Conservation (phyloP, 2,888 invertebrate species). For the Andrena dorsata region DNA sequence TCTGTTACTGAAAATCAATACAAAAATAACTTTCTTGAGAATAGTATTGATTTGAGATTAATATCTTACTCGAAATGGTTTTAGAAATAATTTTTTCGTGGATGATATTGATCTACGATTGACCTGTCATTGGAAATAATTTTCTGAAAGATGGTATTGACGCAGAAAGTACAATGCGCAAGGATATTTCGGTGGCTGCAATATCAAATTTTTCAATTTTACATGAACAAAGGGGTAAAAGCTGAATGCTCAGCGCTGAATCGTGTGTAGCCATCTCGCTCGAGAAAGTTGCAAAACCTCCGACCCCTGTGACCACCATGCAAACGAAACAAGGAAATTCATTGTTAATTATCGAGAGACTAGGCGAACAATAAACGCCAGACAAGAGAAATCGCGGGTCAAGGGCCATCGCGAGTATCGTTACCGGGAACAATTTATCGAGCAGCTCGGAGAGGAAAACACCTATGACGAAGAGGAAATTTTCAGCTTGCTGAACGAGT, state of each 20-base stretch:
- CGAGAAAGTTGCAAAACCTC: conserved; percentile 20
- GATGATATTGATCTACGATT: too few species aligned
- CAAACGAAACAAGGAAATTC: conserved; percentile 45
- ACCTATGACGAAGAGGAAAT: conserved; percentile 37
- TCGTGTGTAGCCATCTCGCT: not conserved
- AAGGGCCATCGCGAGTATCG: conserved; percentile 34
- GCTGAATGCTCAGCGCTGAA: not conserved
- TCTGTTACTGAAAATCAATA: too few species aligned
- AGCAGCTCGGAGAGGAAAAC: conserved; percentile 17
- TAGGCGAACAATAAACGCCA: conserved; percentile 26
- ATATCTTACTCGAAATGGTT: too few species aligned
- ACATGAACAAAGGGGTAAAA: not conserved
- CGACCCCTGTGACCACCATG: not conserved
- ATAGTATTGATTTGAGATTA: too few species aligned
- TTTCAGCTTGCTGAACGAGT: conserved; percentile 3
- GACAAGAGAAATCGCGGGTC: conserved; percentile 61
- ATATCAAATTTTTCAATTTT: conserved; percentile 3
- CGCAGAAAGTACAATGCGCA: not conserved
- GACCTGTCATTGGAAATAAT: too few species aligned
- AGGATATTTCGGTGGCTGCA: not conserved
- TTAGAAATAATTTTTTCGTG: too few species aligned
- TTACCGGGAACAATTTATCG: conserved; percentile 30
- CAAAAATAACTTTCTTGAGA: too few species aligned
- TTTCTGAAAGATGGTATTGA: too few species aligned
- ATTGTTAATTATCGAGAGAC: conserved; percentile 44